A percentile compares a stretch with the other conserved stretches of the same genome.
Conservation (phyloP, 2,113 vertebrate genomes). For the Buteo buteo region DNA sequence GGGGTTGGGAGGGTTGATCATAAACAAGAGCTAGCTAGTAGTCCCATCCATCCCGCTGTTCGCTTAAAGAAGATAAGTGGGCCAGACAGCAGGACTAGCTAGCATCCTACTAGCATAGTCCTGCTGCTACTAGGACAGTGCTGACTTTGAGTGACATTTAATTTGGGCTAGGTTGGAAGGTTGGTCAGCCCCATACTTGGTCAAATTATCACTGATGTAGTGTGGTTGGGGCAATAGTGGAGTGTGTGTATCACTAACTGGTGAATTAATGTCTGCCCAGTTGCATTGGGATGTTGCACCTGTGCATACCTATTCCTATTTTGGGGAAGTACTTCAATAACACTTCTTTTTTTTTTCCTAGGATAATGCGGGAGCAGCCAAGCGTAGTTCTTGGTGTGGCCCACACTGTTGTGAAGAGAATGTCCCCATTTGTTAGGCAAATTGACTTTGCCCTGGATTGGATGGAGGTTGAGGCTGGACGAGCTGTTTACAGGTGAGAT, state of each 20-base stretch:
- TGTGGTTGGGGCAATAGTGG: neutral
- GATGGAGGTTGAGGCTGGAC: slow-evolving; percentile 94
- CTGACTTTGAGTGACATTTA: fast-evolving
- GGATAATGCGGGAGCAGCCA: slow-evolving; percentile 92
- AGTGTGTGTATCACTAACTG: too few relatives aligned
- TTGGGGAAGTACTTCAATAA: neutral
- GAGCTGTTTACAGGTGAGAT: slow-evolving; percentile 88
- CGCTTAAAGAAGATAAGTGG: too few relatives aligned
- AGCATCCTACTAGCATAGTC: neutral
- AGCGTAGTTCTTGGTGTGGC: slow-evolving; percentile 85
- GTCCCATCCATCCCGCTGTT: neutral
- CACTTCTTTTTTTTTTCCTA: neutral
- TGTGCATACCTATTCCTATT: fast-evolving
- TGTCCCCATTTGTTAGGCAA: slow-evolving; percentile 91
- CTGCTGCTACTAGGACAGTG: neutral
- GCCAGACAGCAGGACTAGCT: neutral
- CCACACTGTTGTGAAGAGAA: slow-evolving; percentile 86
- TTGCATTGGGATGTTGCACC: neutral
- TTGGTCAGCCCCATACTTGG: neutral
- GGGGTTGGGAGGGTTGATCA: neutral
- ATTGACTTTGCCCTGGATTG: slow-evolving; percentile 96
- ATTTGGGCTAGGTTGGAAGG: neutral
- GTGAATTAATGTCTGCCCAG: neutral
- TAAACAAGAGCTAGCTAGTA: neutral
- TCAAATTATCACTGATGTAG: neutral